Evolutionary conservation across 1,140 invertebrate species (phyloP).

Genomic region (Cotesia typhae): DNA sequence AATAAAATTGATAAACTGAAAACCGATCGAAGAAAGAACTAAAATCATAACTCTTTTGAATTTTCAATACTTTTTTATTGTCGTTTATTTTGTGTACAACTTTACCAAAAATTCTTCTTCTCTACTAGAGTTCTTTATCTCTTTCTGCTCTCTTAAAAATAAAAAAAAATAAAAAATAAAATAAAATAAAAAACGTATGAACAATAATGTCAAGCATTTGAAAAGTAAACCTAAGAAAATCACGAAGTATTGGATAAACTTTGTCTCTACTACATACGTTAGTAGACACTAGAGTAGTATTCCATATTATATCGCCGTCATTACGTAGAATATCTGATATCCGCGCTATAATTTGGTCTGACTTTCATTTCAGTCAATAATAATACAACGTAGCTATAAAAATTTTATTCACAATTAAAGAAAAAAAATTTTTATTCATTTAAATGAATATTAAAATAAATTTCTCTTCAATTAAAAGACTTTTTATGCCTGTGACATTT

Average conservation of each 20-base stretch:
- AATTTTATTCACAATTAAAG: too few relatives aligned
- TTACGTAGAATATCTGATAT: slow-evolving; percentile 29
- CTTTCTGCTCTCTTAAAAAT: neutral
- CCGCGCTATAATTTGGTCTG: neutral
- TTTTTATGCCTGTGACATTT: too few relatives aligned
- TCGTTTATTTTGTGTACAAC: neutral
- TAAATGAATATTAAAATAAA: too few relatives aligned
- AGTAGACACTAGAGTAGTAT: slow-evolving; percentile 24
- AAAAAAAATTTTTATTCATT: too few relatives aligned
- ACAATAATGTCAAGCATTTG: slow-evolving; percentile 27
- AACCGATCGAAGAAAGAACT: slow-evolving; percentile 22
- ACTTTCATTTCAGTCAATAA: neutral
- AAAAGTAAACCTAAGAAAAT: slow-evolving; percentile 32
- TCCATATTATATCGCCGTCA: slow-evolving; percentile 19
- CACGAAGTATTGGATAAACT: slow-evolving; percentile 35
- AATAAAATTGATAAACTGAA: slow-evolving; percentile 32
- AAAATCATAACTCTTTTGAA: neutral
- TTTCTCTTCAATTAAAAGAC: too few relatives aligned
- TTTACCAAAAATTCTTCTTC: neutral
- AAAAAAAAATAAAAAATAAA: neutral
- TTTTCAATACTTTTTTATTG: slow-evolving; percentile 6
- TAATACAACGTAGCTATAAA: neutral
- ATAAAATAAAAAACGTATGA: neutral
- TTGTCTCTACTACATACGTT: slow-evolving; percentile 25
- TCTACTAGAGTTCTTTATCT: slow-evolving; percentile 1